phyloP scores from a whole-genome alignment of 1,140 invertebrate species.

The Drosophila ohnishii region DNA sequence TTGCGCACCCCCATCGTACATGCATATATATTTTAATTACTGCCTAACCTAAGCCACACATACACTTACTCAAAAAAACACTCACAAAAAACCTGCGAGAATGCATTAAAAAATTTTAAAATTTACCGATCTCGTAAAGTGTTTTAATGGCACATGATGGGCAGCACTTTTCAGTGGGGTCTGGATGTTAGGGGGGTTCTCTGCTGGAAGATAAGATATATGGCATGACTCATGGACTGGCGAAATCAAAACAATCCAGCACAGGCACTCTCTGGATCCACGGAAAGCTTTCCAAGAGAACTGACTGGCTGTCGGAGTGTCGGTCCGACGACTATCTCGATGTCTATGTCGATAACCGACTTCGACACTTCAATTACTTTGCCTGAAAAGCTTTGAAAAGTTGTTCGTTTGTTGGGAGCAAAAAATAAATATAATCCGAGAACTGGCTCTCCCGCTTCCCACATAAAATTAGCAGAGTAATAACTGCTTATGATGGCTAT shows the following conservation, averaged over 20 bases:
- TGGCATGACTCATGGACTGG: constrained; percentile 23
- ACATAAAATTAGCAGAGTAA: constrained; percentile 59
- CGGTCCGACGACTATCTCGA: constrained; percentile 4
- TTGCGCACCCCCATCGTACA: constrained; percentile 46
- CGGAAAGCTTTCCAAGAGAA: constrained; percentile 28
- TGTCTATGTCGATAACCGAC: constrained; percentile 31
- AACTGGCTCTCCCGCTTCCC: constrained; percentile 58
- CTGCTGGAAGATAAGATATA: constrained; percentile 38
- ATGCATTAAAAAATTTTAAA: constrained; percentile 55
- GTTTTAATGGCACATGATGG: constrained; percentile 17
- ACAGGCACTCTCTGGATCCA: constrained; percentile 1
- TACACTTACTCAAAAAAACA: constrained; percentile 35
- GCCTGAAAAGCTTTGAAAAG: constrained; percentile 42
- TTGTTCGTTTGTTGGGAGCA: not conserved
- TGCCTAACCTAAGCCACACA: constrained; percentile 69
- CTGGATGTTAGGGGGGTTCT: not conserved
- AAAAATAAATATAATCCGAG: constrained; percentile 19
- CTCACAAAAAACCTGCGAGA: constrained; percentile 23
- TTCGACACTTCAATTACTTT: constrained; percentile 31
- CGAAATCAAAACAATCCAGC: constrained; percentile 10
- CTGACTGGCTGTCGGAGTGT: not conserved
- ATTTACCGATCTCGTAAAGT: constrained; percentile 5
- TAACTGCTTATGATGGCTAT: constrained; percentile 28
- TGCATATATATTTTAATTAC: constrained; percentile 69
- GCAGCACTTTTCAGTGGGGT: constrained; percentile 17